Evolutionary conservation across 2,888 invertebrate species (phyloP), one percentile per base, ranked within the genome.

Genomic region (Pyrocoelia pectoralis): DNA sequence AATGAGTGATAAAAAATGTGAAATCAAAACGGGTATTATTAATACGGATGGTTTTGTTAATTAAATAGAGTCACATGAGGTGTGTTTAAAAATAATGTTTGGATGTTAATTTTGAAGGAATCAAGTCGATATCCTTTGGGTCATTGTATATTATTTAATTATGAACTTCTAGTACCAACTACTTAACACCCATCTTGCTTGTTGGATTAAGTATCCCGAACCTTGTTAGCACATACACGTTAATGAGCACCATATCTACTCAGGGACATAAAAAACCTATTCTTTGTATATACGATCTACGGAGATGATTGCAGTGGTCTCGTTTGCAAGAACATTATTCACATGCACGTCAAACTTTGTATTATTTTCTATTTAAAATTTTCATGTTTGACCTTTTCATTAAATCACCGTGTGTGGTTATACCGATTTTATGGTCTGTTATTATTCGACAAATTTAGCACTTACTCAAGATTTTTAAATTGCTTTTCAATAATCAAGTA

Each of bases 361-460:
- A 46, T 15, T 46, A 46, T 46, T 17, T 46, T 46, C 15, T 46
- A 18, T 46, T 46, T 46, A 46, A 46, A 46, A 46, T 50, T 15
- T 29, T 13, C 17, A 58, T 72, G 71, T 70, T 70, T 73, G 70
- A 64, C 66, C 66, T 73, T 72, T 73, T 74, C 72, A 71, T 68
- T 68, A 71, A 68, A 65, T 51, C 72, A 50, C 68, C 72, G 70
- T 73, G 76, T 75, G 75, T 76, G 75, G 76, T 64, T 52, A 15
- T 15, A 17, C 17, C 46, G 10, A 46, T 61, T 61, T 61, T 61
- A 61, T 41, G 61, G 51, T 28, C 69, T 65, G 68, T 46, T 60
- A 49, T 60, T 60, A 60, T 60, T 33, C 19, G 48, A 54, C 60
- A 68, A 63, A 71, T 68, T 70, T 69, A 70, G 68, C 68, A 70